Percentiles rank a stretch among this genome's conserved stretches.
phyloP scores from a whole-genome alignment of 35 echinoderm and acorn worm species.

The Nesometra sesokonis region DNA sequence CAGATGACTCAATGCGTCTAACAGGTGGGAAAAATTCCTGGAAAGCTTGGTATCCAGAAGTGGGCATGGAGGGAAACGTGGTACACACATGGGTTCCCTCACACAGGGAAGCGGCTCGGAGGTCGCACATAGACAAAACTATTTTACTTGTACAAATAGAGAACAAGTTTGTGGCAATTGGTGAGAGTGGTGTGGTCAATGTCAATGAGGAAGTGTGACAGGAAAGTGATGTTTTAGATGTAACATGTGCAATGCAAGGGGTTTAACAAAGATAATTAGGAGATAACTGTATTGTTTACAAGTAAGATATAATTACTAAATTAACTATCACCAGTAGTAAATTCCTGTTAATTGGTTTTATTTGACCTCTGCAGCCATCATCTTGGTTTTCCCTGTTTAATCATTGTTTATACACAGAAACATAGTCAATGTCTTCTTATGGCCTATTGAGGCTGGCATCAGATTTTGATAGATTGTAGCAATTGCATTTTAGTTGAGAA shows the following conservation, averaged over 20 bases:
- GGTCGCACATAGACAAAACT: conserved; percentile 85
- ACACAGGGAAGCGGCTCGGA: conserved; percentile 46
- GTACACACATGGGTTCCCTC: conserved; percentile 87
- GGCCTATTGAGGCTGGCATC: no score
- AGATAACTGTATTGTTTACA: no score
- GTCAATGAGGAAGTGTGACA: conserved; percentile 66
- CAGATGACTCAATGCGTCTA: conserved; percentile 66
- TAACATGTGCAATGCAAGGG: not conserved
- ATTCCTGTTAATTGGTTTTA: no score
- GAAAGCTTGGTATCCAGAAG: conserved; percentile 87
- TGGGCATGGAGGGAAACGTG: conserved; percentile 81
- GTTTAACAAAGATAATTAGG: not conserved
- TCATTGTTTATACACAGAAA: no score
- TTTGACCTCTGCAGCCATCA: no score
- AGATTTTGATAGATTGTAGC: no score
- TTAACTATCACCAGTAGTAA: no score
- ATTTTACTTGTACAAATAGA: conserved; percentile 81
- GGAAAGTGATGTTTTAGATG: not conserved
- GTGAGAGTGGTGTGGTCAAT: conserved; percentile 48
- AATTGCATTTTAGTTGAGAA: no score
- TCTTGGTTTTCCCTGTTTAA: no score
- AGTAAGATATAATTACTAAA: no score
- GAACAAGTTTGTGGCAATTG: conserved; percentile 74
- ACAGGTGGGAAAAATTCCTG: conserved; percentile 61
- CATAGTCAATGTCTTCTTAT: no score